These are phyloP conservation scores for Siphlonurus alternatus DNA, from an alignment of 2,888 invertebrate species.

Conservation along the genomic window DNA sequence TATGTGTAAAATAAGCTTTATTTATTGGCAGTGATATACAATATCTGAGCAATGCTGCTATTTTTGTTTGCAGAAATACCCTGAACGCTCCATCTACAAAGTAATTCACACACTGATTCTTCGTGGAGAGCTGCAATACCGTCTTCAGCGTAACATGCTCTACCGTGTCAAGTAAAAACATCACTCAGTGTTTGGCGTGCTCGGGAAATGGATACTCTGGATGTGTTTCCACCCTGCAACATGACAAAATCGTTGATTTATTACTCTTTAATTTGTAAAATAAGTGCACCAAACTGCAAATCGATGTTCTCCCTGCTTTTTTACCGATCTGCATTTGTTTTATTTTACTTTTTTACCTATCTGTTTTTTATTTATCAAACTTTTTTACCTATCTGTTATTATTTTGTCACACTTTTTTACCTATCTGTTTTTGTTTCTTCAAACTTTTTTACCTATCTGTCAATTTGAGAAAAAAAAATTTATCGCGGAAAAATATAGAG, in stretches of 20 bases:
- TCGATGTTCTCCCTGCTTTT: too few relatives aligned
- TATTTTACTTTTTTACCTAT: too few relatives aligned
- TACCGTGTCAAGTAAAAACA: constrained; percentile 64
- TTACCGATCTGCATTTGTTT: too few relatives aligned
- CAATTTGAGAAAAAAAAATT: too few relatives aligned
- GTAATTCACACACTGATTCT: constrained; percentile 90
- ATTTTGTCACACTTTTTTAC: too few relatives aligned
- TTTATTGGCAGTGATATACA: background rate
- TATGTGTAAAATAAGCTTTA: constrained; percentile 10
- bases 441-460: too few relatives aligned
- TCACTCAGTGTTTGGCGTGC: background rate
- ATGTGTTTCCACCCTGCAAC: constrained; percentile 40
- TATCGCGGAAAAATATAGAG: too few relatives aligned
- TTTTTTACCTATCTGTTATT: too few relatives aligned
- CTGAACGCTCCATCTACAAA: constrained; percentile 70
- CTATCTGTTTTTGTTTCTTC: too few relatives aligned
- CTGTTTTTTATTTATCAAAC: too few relatives aligned
- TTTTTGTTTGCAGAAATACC: constrained; percentile 47
- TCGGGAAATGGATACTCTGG: constrained; percentile 46
- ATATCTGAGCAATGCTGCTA: constrained; percentile 5
- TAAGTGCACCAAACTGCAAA: too few relatives aligned
- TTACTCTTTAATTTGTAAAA: too few relatives aligned
- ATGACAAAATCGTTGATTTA: background rate
- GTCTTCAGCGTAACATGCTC: constrained; percentile 93
- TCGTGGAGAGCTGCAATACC: constrained; percentile 88